Evolutionary conservation across 2,888 invertebrate genomes (phyloP).

Genomic region (Holacanthella duospinosa): DNA sequence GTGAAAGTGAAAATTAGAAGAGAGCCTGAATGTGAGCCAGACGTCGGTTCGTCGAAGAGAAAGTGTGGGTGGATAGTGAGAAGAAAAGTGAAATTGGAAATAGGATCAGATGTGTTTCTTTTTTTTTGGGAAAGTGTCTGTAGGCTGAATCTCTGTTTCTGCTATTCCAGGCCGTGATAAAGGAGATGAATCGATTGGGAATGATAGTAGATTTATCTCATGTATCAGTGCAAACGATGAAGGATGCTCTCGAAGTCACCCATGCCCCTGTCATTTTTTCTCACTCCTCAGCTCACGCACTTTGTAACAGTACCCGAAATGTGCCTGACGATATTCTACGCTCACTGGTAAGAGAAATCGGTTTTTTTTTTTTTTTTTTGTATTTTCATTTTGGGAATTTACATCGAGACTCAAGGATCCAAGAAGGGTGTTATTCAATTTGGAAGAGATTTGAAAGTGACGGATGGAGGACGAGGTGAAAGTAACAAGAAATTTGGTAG

Average conservation of each 20-base stretch:
- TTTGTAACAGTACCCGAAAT: slow-evolving; percentile 53
- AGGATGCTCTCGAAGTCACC: slow-evolving; percentile 50
- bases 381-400: neutral
- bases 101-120: no score
- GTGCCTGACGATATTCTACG: slow-evolving; percentile 53
- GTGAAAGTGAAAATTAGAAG: no score
- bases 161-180: slow-evolving; percentile 49
- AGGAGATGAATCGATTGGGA: slow-evolving; percentile 58
- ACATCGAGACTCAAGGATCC: neutral
- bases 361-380: neutral
- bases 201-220: slow-evolving; percentile 59
- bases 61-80: no score
- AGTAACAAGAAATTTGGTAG: neutral
- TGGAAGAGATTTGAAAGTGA: neutral
- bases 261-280: slow-evolving; percentile 43
- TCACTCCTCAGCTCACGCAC: slow-evolving; percentile 47
- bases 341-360: slow-evolving; percentile 47
- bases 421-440: neutral
- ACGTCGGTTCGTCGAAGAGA: no score
- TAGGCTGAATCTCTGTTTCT: no score
- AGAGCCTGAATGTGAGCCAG: no score
- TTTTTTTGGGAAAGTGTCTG: no score
- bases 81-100: no score
- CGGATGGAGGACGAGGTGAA: neutral
- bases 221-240: slow-evolving; percentile 54